Percentiles rank a stretch among this genome's conserved stretches.
Conservation (phyloP, 1,140 invertebrate genomes). For the Drosophila varians region DNA sequence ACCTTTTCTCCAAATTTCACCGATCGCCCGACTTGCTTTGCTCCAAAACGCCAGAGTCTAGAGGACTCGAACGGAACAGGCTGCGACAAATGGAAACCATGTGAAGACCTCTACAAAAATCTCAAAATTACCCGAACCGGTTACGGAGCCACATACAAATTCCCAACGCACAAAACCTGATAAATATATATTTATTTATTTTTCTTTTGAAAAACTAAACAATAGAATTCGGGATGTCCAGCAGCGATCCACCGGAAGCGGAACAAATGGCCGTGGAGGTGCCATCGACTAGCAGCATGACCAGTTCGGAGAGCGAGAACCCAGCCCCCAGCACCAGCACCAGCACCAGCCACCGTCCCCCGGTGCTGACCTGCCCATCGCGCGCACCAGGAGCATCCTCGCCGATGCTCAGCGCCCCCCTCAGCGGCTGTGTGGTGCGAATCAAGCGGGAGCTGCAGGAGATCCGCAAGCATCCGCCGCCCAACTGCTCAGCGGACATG, state of each 20-base stretch:
- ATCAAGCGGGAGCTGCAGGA: constrained; percentile 48
- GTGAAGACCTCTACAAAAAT: background rate
- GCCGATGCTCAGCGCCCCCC: background rate
- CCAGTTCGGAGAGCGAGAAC: background rate
- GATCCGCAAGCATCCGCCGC: constrained; percentile 52
- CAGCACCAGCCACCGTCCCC: background rate
- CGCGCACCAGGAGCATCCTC: background rate
- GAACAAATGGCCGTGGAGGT: background rate
- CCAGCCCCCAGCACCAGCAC: background rate
- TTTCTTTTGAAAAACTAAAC: background rate
- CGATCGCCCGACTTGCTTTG: background rate
- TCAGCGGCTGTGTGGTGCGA: constrained; percentile 10
- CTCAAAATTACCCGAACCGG: background rate
- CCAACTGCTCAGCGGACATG: constrained; percentile 51
- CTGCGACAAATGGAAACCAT: background rate
- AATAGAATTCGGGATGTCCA: constrained; percentile 1
- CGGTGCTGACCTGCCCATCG: background rate
- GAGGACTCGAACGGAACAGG: background rate
- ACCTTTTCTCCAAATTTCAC: background rate
- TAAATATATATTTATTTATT: background rate
- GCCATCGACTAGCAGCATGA: background rate
- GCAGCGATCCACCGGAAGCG: background rate
- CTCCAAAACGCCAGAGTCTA: background rate
- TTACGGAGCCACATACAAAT: constrained; percentile 1
- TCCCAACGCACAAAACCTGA: background rate